Conservation (phyloP, 1,140 invertebrate species). For the Drosophila orena region DNA sequence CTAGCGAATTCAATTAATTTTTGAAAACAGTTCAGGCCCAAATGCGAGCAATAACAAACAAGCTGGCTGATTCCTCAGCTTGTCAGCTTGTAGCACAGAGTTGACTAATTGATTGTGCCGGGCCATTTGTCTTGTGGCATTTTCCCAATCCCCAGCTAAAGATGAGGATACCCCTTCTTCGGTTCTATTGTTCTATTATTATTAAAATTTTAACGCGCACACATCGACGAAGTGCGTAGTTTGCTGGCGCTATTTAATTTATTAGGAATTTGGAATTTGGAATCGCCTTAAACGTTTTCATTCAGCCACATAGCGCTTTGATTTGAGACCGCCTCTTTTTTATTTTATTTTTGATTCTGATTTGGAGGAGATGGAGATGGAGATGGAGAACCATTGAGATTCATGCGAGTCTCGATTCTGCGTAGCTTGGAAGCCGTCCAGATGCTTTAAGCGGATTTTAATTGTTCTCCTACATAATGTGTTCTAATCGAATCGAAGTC, state of each 20-base stretch:
- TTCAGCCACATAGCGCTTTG: constrained; percentile 71
- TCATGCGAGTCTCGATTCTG: constrained; percentile 36
- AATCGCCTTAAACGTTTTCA: constrained; percentile 76
- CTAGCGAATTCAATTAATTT: constrained; percentile 79
- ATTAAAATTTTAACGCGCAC: constrained; percentile 60
- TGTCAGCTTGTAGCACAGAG: constrained; percentile 47
- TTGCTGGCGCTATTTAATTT: constrained; percentile 73
- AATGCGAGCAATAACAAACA: constrained; percentile 54
- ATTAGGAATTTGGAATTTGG: constrained; percentile 59
- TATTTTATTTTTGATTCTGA: no score
- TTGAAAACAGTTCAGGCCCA: constrained; percentile 64
- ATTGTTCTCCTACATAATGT: constrained; percentile 59
- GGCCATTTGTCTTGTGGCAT: constrained; percentile 66
- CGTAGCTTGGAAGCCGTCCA: constrained; percentile 69
- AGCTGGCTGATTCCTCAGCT: constrained; percentile 44
- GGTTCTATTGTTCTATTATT: constrained; percentile 66
- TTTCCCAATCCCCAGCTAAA: constrained; percentile 20
- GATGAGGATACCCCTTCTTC: constrained; percentile 23
- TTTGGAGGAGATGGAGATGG: constrained; percentile 1
- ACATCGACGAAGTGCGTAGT: constrained; percentile 68
- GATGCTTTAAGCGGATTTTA: constrained; percentile 69
- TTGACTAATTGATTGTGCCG: constrained; percentile 74
- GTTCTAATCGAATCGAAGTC: constrained; percentile 67
- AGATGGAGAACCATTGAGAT: constrained; percentile 26
- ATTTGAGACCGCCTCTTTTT: constrained; percentile 44